Base-by-base conservation (phyloP, 2,888 invertebrate species). In the Chloroclystis v-ata region DNA sequence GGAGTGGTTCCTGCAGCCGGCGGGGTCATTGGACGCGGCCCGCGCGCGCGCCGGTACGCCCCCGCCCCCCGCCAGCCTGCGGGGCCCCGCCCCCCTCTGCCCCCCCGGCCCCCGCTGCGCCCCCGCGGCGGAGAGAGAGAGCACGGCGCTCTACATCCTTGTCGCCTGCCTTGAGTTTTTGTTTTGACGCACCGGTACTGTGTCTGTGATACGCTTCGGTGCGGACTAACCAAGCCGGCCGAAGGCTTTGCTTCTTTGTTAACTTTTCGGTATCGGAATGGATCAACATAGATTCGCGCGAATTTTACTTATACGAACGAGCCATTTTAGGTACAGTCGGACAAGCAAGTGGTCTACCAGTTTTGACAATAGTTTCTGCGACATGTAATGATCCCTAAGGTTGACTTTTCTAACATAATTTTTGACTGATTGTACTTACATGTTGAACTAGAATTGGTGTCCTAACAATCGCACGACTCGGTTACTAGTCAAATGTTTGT, bases 1-100 rank as follows among this genome's bases (percentile, higher is more conserved):
- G 51, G 97, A 98, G 89, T 99, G 98, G 98, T 98, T 97, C 89
- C 91, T 96, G 81, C 93, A 93, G 69, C 93, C 93, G 48, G 89
- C 89, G 57, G 89, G 90, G 52, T 81, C 88, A 72, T 74, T 85
- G 81, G 86, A 86, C 72, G 79, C 75, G 65, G 67, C 74, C 63
- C 78, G 82, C 54, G 56, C 78, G 59, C 83, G 84, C 72, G 75
- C 82, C 75, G 83, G 81, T 78, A 80, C 82, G 79, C 69, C 73
- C 63, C 66, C 71, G 59, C 49, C 54, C 52, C 52, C 51, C 56
- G 47, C 58, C 52, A 48, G 54, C 45, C 51, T 45, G 52, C 53
- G 49, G 47, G 55, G 56, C 48, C 48, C 56, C 48, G 44, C 48
- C 56, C 48, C 50, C 48, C 46, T 55, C 28, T 25, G 29, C 52